Evolutionary conservation across 37 sponge, comb jelly and placozoan genomes (phyloP).

Genomic region (Geodia barretti): DNA sequence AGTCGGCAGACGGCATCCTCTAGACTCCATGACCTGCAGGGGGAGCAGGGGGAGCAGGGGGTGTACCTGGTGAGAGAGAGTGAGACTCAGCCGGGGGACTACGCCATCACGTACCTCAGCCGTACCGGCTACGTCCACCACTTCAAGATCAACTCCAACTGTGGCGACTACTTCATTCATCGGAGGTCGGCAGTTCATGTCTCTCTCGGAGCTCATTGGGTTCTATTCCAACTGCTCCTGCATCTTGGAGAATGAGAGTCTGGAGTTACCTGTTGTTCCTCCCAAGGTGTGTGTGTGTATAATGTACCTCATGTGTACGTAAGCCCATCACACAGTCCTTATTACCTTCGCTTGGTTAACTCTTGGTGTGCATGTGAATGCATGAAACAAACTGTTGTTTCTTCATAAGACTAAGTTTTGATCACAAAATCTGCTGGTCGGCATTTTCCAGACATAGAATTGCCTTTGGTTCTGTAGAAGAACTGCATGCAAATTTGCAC

Average conservation of each 20-base stretch:
- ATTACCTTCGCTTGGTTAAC: neutral
- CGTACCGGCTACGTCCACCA: conserved; percentile 71
- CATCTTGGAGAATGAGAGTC: conserved; percentile 79
- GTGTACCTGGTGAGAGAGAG: conserved; percentile 86
- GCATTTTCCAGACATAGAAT: too few species aligned
- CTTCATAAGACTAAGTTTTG: too few species aligned
- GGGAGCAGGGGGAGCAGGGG: conserved; percentile 25
- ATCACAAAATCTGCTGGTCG: too few species aligned
- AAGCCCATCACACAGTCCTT: too few species aligned
- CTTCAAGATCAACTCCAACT: conserved; percentile 84
- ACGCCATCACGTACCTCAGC: conserved; percentile 76
- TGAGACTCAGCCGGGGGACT: conserved; percentile 73
- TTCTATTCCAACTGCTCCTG: conserved; percentile 81
- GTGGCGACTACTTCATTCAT: conserved; percentile 91
- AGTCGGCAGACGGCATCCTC: conserved; percentile 59
- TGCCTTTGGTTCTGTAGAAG: too few species aligned
- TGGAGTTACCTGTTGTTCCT: conserved; percentile 77
- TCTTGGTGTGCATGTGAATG: neutral
- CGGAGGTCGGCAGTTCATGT: conserved; percentile 85
- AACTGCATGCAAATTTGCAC: too few species aligned
- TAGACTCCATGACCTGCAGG: conserved; percentile 58
- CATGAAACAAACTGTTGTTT: too few species aligned
- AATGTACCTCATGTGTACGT: too few species aligned
- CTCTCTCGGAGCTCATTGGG: conserved; percentile 80
- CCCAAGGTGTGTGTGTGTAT: conserved; percentile 59